These are phyloP conservation scores for Delichon dasypus DNA, from an alignment of 2,797 vertebrate genomes.

Conservation along the genomic window DNA sequence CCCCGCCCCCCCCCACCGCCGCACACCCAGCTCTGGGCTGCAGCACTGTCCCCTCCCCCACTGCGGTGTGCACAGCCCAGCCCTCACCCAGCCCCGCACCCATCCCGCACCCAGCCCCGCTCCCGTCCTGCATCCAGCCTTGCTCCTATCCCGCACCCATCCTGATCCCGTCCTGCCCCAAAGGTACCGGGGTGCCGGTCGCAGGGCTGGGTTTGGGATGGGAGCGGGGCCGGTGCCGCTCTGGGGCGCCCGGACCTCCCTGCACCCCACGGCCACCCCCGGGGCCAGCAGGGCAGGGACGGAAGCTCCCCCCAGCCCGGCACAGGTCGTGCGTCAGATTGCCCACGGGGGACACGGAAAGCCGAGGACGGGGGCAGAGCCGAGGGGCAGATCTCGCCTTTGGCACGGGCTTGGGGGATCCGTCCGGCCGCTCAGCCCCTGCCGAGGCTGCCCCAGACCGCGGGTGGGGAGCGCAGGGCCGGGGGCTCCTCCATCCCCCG, in stretches of 20 bases:
- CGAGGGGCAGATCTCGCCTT: background rate
- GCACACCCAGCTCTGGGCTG: conserved; percentile 30
- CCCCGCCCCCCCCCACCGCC: background rate
- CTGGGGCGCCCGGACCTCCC: accelerated
- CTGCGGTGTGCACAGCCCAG: conserved; percentile 41
- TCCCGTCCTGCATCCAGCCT: background rate
- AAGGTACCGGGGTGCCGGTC: too few relatives aligned
- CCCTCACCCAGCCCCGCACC: background rate
- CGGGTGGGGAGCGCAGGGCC: background rate
- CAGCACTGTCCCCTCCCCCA: conserved; percentile 37
- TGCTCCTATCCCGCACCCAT: background rate
- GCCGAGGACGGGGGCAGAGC: background rate
- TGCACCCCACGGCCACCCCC: background rate
- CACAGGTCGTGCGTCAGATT: background rate
- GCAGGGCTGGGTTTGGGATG: background rate
- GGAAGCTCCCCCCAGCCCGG: background rate
- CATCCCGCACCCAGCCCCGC: background rate
- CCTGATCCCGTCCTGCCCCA: background rate
- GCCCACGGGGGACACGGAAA: background rate
- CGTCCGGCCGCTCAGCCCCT: background rate
- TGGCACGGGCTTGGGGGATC: accelerated
- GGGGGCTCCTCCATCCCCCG: background rate
- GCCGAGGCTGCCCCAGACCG: background rate
- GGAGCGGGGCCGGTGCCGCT: background rate
- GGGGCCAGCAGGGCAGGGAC: background rate